These are phyloP conservation scores for Benitochromis conjunctus DNA, from an alignment of 2,113 vertebrate genomes.

Conservation along the genomic window DNA sequence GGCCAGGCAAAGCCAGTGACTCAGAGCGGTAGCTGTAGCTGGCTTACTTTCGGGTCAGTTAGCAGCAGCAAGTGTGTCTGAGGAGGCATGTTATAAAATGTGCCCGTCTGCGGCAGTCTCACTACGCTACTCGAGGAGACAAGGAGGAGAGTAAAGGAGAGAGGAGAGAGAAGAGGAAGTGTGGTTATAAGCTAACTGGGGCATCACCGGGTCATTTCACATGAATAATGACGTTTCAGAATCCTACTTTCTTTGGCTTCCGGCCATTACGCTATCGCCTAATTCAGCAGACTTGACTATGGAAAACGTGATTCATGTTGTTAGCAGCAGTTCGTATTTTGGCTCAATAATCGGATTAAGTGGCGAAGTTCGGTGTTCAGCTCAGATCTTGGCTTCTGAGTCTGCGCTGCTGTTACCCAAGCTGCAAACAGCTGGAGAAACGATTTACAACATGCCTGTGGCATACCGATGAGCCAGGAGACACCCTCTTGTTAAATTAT, in stretches of 20 bases:
- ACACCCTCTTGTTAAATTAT: conserved; percentile 71
- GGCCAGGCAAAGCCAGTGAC: conserved; percentile 59
- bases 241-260: conserved; percentile 40
- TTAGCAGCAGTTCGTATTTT: conserved; percentile 30
- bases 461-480: conserved; percentile 63
- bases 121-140: neutral
- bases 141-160: neutral
- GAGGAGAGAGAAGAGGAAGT: neutral
- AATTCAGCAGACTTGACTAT: conserved; percentile 37
- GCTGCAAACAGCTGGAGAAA: conserved; percentile 67
- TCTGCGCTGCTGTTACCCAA: conserved; percentile 5
- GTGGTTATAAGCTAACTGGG: conserved; percentile 56
- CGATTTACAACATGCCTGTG: conserved; percentile 29
- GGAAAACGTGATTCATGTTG: conserved; percentile 41
- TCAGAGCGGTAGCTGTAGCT: conserved; percentile 62
- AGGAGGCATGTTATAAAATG: conserved; percentile 63
- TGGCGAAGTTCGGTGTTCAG: neutral
- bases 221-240: conserved; percentile 64
- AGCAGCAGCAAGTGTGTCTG: conserved; percentile 65
- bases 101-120: conserved; percentile 38
- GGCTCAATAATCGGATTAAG: conserved; percentile 22
- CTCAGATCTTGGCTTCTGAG: conserved; percentile 10
- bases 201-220: conserved; percentile 63
- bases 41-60: conserved; percentile 75
- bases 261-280: conserved; percentile 37